A percentile compares a stretch with the other conserved stretches of the same genome.
These are phyloP conservation scores for Diplodus sargus DNA, from an alignment of 2,797 vertebrate genomes.

Conservation along the genomic window DNA sequence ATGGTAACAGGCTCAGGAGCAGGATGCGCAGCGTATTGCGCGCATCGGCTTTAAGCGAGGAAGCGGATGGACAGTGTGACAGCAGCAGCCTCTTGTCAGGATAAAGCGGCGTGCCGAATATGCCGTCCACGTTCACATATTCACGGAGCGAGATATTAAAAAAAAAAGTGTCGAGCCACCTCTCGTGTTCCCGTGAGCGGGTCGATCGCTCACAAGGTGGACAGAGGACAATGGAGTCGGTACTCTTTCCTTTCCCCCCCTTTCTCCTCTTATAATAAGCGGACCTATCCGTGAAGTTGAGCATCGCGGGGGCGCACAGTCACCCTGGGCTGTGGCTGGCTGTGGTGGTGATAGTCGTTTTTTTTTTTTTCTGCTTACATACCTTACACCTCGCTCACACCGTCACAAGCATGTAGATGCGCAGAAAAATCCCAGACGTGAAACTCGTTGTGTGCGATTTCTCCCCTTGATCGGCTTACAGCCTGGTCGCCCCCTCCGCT, in stretches of 20 bases:
- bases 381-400: constrained; percentile 75
- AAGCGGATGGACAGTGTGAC: constrained; percentile 50
- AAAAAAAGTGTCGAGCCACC: not conserved
- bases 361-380: constrained; percentile 37
- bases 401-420: constrained; percentile 76
- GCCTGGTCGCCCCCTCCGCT: constrained; percentile 63
- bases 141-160: constrained; percentile 24
- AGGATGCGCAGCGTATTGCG: constrained; percentile 58
- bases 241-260: not conserved
- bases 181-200: not conserved
- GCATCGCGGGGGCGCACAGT: constrained; percentile 23
- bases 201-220: constrained; percentile 69
- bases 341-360: not conserved
- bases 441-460: constrained; percentile 68
- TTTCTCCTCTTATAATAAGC: constrained; percentile 42
- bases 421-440: constrained; percentile 65
- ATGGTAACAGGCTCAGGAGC: constrained; percentile 37
- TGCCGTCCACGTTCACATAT: constrained; percentile 16
- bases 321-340: constrained; percentile 13
- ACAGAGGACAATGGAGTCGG: constrained; percentile 62
- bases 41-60: constrained; percentile 54
- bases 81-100: constrained; percentile 38
- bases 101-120: constrained; percentile 31
- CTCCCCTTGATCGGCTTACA: constrained; percentile 86
- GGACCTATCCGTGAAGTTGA: constrained; percentile 53